Evolutionary conservation across 2,888 invertebrate species (phyloP).

Genomic region (Hyppa rectilinea): DNA sequence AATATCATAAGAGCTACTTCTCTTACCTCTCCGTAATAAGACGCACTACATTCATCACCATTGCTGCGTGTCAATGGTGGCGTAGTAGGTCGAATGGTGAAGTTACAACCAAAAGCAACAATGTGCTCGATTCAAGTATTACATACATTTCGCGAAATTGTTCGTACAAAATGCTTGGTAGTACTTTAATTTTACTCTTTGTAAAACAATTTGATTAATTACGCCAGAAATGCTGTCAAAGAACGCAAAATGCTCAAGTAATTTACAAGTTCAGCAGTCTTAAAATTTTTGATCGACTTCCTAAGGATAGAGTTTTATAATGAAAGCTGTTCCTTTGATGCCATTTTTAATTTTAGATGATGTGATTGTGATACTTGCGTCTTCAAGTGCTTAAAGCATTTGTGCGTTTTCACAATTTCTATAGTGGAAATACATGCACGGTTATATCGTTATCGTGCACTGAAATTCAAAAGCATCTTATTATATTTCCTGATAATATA

Average conservation of each 20-base stretch:
- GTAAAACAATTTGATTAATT: neutral
- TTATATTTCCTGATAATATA: too few species aligned
- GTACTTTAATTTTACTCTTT: neutral
- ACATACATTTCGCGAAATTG: neutral
- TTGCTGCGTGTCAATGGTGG: too few species aligned
- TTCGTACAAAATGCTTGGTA: neutral
- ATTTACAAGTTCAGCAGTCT: slow-evolving; percentile 14
- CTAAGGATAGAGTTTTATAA: neutral
- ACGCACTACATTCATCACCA: neutral
- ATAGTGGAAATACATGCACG: too few species aligned
- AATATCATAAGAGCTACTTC: too few species aligned
- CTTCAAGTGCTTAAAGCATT: neutral
- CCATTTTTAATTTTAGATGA: neutral
- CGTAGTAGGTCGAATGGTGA: neutral
- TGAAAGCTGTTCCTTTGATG: neutral
- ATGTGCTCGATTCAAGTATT: neutral
- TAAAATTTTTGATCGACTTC: slow-evolving; percentile 14
- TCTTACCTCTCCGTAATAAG: neutral
- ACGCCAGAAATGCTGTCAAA: slow-evolving; percentile 4
- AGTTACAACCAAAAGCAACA: too few species aligned
- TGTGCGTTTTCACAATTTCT: too few species aligned
- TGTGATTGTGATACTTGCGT: neutral
- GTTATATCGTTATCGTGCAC: too few species aligned
- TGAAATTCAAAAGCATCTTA: too few species aligned
- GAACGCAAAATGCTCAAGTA: slow-evolving; percentile 6